A percentile compares a stretch with the other conserved stretches of the same genome.
Conservation (phyloP, 2,113 vertebrate genomes). For the Microcebus jonahi region DNA sequence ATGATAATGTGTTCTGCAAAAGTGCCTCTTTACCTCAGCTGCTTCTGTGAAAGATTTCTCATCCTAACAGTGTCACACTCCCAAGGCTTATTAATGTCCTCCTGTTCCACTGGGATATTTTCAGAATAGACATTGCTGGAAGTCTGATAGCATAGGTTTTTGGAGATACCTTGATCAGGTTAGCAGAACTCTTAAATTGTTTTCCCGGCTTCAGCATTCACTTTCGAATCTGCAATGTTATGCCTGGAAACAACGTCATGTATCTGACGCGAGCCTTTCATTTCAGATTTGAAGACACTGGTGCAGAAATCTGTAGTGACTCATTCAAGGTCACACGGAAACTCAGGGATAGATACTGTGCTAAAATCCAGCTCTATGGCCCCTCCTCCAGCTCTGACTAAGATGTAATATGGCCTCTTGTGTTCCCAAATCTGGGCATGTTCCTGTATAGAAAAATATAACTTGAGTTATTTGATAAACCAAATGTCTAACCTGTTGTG, state of each 20-base stretch:
- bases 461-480: background rate
- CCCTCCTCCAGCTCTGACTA: fast-evolving
- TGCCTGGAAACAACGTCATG: background rate
- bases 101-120: background rate
- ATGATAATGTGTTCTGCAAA: constrained; percentile 50
- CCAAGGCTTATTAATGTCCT: fast-evolving
- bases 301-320: background rate
- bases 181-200: background rate
- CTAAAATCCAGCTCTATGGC: background rate
- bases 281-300: background rate
- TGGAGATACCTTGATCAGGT: background rate
- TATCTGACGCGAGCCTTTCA: background rate
- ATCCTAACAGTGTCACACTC: background rate
- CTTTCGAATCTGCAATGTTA: background rate
- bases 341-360: background rate
- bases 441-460: background rate
- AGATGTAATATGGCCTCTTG: background rate
- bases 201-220: background rate
- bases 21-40: background rate
- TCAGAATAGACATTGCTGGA: background rate
- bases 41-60: background rate
- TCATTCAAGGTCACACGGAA: background rate
- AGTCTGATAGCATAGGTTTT: background rate
- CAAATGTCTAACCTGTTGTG: background rate
- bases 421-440: background rate